Conservation (phyloP, 2,888 invertebrate genomes). For the Euzetes globulus region DNA sequence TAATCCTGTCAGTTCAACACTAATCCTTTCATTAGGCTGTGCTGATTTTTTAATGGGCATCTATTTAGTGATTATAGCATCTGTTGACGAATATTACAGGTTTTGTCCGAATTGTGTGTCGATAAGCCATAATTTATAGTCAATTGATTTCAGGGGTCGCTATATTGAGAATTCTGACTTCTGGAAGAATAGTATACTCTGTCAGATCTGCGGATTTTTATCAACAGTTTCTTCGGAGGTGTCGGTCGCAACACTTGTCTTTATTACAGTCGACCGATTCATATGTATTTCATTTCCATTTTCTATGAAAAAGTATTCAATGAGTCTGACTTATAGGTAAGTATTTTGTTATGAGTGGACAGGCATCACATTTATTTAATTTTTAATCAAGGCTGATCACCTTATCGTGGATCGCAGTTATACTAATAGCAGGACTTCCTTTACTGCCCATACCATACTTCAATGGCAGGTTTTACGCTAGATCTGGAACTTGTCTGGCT, state of each 20-base stretch:
- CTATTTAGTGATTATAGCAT: conserved; percentile 45
- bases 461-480: conserved; percentile 44
- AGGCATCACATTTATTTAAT: neutral
- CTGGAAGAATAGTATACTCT: conserved; percentile 43
- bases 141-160: conserved; percentile 39
- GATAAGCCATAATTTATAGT: neutral
- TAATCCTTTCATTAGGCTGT: conserved; percentile 45
- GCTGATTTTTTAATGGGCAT: conserved; percentile 46
- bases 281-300: conserved; percentile 49
- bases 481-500: conserved; percentile 47
- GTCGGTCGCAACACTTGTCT: conserved; percentile 49
- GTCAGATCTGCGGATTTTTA: conserved; percentile 43
- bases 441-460: conserved; percentile 44
- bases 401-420: conserved; percentile 43
- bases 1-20: conserved; percentile 45
- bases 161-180: conserved; percentile 44
- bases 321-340: conserved; percentile 41
- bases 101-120: neutral
- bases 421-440: conserved; percentile 44
- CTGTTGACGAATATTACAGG: conserved; percentile 44
- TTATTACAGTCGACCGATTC: conserved; percentile 49
- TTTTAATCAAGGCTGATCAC: conserved; percentile 37
- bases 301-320: conserved; percentile 42
- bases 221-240: conserved; percentile 48
- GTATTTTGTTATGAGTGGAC: too few relatives aligned